These are phyloP conservation scores for Jaculus jaculus DNA, from an alignment of 2,113 vertebrate species.

Conservation along the genomic window DNA sequence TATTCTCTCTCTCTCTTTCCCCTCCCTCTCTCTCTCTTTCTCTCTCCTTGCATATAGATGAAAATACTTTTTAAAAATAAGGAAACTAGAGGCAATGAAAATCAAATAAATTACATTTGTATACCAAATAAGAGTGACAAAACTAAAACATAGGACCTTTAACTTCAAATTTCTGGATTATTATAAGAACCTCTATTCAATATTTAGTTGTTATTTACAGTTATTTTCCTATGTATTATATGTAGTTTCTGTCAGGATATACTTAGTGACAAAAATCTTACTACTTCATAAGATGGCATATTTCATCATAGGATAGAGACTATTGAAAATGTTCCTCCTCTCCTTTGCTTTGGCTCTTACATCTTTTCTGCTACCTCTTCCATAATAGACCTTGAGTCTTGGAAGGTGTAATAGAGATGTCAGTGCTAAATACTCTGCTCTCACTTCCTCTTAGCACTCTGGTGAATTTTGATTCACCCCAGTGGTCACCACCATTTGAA, in stretches of 20 bases:
- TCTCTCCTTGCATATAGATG: too few relatives aligned
- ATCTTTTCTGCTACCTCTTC: too few relatives aligned
- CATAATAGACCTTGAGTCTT: too few relatives aligned
- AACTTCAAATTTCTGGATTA: background rate
- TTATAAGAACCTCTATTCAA: slow-evolving; percentile 1
- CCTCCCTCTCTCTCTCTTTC: too few relatives aligned
- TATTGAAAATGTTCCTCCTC: background rate
- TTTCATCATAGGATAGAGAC: background rate
- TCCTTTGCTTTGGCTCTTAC: too few relatives aligned
- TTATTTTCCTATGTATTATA: background rate
- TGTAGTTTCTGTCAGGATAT: background rate
- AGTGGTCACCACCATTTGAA: too few relatives aligned
- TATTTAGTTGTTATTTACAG: background rate
- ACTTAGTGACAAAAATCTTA: slow-evolving; percentile 26
- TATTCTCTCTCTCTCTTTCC: too few relatives aligned
- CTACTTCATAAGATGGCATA: background rate
- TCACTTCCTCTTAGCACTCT: too few relatives aligned
- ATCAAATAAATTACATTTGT: background rate
- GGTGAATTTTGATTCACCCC: too few relatives aligned
- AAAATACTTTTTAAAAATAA: background rate
- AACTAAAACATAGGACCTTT: background rate
- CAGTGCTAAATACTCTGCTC: too few relatives aligned
- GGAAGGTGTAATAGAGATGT: too few relatives aligned
- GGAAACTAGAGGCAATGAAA: background rate
- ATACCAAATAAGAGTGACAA: background rate